phyloP scores from a whole-genome alignment of 2,797 vertebrate species.

The Amphiprion clarkii region DNA sequence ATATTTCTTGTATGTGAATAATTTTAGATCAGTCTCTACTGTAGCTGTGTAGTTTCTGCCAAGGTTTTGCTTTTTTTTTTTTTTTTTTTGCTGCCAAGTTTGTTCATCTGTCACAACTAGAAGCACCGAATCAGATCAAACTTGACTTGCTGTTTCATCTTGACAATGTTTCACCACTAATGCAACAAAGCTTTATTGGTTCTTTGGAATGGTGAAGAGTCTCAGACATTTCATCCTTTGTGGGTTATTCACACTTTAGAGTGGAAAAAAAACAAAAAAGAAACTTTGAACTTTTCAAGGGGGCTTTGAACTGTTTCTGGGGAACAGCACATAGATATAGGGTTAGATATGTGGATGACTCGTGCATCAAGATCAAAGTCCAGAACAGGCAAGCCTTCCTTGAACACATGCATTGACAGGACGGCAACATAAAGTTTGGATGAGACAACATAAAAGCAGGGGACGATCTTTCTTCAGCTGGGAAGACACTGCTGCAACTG shows the following conservation, averaged over 20 bases:
- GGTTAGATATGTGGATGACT: conserved; percentile 1
- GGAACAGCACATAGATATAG: background rate
- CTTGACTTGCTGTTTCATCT: conserved; percentile 3
- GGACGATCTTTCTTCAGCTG: background rate
- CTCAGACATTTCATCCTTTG: background rate
- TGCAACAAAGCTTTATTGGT: conserved; percentile 4
- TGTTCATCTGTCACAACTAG: conserved; percentile 5
- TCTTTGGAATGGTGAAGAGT: conserved; percentile 7
- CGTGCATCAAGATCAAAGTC: conserved; percentile 20
- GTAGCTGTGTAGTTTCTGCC: background rate
- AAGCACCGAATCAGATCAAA: conserved; percentile 1
- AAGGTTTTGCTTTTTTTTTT: background rate
- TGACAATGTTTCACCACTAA: conserved; percentile 1
- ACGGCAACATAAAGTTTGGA: background rate
- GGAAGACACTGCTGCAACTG: background rate
- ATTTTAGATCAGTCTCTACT: conserved; percentile 13
- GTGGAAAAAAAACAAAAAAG: background rate
- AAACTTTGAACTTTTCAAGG: conserved; percentile 13
- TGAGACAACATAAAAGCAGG: background rate
- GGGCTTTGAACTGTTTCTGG: conserved; percentile 12
- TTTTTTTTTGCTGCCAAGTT: background rate
- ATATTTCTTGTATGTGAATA: background rate
- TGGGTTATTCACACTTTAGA: conserved; percentile 15
- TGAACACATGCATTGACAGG: background rate
- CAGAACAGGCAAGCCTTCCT: background rate